Percentiles rank a stretch among this genome's conserved stretches.
Evolutionary conservation across 1,140 invertebrate species (phyloP).

Genomic region (Habropoda laboriosa): DNA sequence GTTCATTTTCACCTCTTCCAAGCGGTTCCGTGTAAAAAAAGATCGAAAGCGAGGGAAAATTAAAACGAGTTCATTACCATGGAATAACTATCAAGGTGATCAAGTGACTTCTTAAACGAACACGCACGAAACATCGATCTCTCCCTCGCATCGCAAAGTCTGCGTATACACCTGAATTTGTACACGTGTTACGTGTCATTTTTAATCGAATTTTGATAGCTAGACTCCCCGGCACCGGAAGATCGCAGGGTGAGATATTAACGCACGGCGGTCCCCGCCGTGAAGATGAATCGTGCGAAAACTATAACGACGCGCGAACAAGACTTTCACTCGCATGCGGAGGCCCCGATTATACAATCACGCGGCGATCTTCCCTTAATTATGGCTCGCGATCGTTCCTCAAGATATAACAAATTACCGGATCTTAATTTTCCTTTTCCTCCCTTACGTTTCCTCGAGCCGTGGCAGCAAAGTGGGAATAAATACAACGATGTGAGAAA

Average conservation of each 20-base stretch:
- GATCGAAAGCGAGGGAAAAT: neutral
- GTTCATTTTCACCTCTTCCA: too few relatives aligned
- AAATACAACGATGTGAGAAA: conserved; percentile 30
- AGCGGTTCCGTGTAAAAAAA: too few relatives aligned
- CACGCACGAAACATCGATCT: neutral
- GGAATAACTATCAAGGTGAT: neutral
- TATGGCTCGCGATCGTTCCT: conserved; percentile 23
- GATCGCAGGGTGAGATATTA: conserved; percentile 11
- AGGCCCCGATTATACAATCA: conserved; percentile 43
- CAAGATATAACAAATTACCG: conserved; percentile 49
- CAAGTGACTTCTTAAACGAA: neutral
- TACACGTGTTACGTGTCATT: neutral
- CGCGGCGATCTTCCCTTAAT: conserved; percentile 45
- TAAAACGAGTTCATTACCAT: neutral
- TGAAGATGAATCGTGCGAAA: conserved; percentile 46
- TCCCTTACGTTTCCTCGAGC: conserved; percentile 21
- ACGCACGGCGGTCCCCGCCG: neutral
- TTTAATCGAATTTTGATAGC: neutral
- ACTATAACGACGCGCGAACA: conserved; percentile 49
- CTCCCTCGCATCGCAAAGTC: neutral
- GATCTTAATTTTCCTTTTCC: conserved; percentile 52
- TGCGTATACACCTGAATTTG: too few relatives aligned
- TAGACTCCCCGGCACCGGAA: too few relatives aligned
- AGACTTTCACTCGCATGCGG: conserved; percentile 37
- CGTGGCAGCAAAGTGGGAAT: neutral